Evolutionary conservation across 1,140 invertebrate species (phyloP), one percentile per base, ranked within the genome.

Genomic region (Leptinotarsa defecta): DNA sequence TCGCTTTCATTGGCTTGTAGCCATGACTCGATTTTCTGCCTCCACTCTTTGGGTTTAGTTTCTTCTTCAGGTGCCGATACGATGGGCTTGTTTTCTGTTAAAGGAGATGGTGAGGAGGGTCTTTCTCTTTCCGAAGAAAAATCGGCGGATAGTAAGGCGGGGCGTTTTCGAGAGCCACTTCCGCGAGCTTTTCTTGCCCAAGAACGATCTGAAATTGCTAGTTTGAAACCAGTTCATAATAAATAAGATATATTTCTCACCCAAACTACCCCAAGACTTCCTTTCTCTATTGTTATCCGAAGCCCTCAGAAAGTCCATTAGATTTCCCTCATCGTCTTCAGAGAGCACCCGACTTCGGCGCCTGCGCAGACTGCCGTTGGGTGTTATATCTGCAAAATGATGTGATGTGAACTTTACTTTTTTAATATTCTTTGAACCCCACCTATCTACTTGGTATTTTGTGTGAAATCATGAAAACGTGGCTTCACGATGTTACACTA

Each of bases 11-110:
- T 95, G 74, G 95, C 94, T 76, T 94, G 91, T 76, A 96, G 86
- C 95, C 95, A 96, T 17, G 93, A 94, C 86, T 96, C 94, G 78
- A 97, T 96, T 84, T 96, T 95, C 83, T 95, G 92, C 48, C 93
- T 87, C 94, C 94, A 95, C 77, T 94, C 92, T 84, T 92, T 89
- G 52, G 89, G 89, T 85, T 87, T 88, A 43, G 82, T 82, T 81
- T 89, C 89, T 83, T 88, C 88, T 83, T 88, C 87, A 34, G 85
- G 80, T 19, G 84, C 78, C 71, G 83, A 78, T 11, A 78, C 68
- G 19, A 82, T 78, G 34, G 81, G 79, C 79, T 83, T 84, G 13
- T 83, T 86, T 79, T 90, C 90, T 48, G 84, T 85, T 6, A 91
- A 82, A 3, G 91, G 90, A 24, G 90, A 89, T 17, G 92, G 94